Evolutionary conservation across 1,140 invertebrate genomes (phyloP), one percentile per base, ranked within the genome.

Genomic region (Ceratina australensis): DNA sequence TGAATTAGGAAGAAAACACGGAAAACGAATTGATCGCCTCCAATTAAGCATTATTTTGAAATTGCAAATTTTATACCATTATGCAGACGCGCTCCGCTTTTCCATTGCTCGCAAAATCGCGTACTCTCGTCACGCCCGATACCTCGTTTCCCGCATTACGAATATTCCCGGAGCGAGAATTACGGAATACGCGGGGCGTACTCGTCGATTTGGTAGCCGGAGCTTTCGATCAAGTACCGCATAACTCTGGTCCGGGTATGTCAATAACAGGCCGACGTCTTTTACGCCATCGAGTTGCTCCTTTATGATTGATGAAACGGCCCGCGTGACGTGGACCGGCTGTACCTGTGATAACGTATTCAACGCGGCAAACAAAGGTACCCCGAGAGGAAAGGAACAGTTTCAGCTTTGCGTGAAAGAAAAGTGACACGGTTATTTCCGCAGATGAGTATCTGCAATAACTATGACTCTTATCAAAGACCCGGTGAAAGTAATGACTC

Each of bases 281-380:
- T 72, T 74, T 52, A 50, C 71, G 15, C 12, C 60, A 24, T 52
- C 60, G 20, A 1, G 52, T 54, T 33, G 33, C n/a, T 59, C 68
- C 76, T 69, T 80, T n/a, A 65, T 77, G 78, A 80, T 80, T 65
- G 78, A 80, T 80, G 78, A 80, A 75, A 15, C 69, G 20, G 64
- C 22, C 28, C 3, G 10, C 18, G 10, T 33, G 24, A 72, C 50
- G 42, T 56, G 50, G 15, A 18, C 18, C 68, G 67, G 64, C 69
- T 78, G 71, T 63, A 33, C 26, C 20, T 18, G 8, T 13, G 18
- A 3, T 26, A 59, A 75, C 28, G 28, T 18, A 42, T 12, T 3
- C 49, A 15, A 18, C 5, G 47, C 13, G 1, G 24, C 28, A 76
- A 13, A 59, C 56, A 22, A 20, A 22, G 5, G 50, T 33, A 54